Conservation (phyloP, 1,140 invertebrate genomes). For the Aphaenogaster rudis region DNA sequence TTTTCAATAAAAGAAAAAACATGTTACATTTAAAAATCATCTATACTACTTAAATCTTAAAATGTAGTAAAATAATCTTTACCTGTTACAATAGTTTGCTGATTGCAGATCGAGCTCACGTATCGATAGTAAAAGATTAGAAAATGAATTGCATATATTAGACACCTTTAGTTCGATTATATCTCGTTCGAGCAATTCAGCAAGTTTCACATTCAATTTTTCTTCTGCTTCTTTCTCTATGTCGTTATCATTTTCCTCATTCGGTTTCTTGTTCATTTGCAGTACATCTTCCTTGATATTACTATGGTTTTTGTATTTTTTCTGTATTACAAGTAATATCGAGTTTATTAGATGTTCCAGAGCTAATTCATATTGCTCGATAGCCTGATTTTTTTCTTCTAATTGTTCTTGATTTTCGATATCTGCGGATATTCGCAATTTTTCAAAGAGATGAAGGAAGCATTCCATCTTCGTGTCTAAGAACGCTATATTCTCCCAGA, state of each 20-base stretch:
- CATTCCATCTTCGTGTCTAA: conserved; percentile 71
- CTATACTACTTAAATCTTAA: background rate
- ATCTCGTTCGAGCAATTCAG: conserved; percentile 88
- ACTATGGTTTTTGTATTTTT: conserved; percentile 89
- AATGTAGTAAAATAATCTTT: conserved; percentile 32
- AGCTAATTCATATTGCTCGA: conserved; percentile 80
- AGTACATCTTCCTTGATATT: conserved; percentile 81
- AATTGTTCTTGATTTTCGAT: conserved; percentile 36
- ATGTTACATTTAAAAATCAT: conserved; percentile 15
- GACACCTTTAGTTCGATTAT: conserved; percentile 87
- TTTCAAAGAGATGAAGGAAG: conserved; percentile 67
- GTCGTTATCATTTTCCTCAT: conserved; percentile 80
- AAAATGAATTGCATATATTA: conserved; percentile 80
- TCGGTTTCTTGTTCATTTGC: background rate
- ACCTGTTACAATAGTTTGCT: conserved; percentile 65
- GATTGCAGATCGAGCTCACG: conserved; percentile 49
- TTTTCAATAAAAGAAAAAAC: background rate
- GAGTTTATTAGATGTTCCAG: conserved; percentile 88
- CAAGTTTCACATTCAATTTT: conserved; percentile 89
- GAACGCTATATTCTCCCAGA: conserved; percentile 77
- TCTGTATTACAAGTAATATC: conserved; percentile 90
- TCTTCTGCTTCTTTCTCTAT: conserved; percentile 83
- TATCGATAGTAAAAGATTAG: conserved; percentile 70
- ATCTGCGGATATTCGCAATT: conserved; percentile 54
- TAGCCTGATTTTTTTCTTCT: conserved; percentile 52